These are phyloP conservation scores for Emydocephalus ijimae DNA, from an alignment of 2,113 vertebrate genomes.

Conservation along the genomic window DNA sequence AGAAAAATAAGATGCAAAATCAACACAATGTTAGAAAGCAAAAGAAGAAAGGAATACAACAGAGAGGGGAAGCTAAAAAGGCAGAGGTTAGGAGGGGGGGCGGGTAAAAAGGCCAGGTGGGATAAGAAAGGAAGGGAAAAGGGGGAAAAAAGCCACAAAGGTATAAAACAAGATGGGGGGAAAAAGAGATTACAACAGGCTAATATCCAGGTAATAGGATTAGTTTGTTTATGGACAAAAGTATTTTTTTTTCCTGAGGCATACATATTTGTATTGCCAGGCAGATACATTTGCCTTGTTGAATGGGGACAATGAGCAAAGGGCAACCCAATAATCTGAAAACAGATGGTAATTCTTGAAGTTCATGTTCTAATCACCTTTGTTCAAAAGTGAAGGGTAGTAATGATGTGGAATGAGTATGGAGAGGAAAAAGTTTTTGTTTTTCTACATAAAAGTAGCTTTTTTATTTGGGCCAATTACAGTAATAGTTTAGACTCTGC, in stretches of 20 bases:
- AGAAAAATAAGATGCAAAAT: too few relatives aligned
- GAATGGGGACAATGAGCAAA: background rate
- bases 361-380: background rate
- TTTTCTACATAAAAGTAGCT: background rate
- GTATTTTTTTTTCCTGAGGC: background rate
- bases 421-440: background rate
- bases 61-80: too few relatives aligned
- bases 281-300: background rate
- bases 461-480: background rate
- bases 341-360: background rate
- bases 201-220: background rate
- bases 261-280: background rate
- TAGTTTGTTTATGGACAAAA: accelerated
- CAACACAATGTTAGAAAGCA: too few relatives aligned
- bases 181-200: background rate
- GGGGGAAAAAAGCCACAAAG: too few relatives aligned
- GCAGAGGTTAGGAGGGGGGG: too few relatives aligned
- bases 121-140: too few relatives aligned
- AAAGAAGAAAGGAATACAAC: too few relatives aligned
- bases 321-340: background rate
- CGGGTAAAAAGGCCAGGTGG: too few relatives aligned
- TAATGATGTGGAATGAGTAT: background rate
- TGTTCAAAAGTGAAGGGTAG: background rate
- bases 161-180: too few relatives aligned
- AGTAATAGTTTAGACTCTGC: background rate